Conservation (phyloP, 2,797 vertebrate species). For the Limosa lapponica region DNA sequence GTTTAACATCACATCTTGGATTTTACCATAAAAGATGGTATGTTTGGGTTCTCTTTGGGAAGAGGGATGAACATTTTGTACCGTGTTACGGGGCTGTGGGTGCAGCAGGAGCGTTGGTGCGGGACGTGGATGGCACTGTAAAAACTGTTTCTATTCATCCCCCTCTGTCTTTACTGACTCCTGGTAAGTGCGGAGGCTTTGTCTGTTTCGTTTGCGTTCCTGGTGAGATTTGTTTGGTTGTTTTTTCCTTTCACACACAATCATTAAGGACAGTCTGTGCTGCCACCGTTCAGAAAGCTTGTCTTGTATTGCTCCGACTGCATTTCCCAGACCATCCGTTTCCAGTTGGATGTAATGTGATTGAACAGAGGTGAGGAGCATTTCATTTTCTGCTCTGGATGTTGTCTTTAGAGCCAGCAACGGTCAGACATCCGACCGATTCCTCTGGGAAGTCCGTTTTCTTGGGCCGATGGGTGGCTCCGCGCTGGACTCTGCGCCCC, state of each 20-base stretch:
- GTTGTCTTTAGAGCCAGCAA: background rate
- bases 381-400: background rate
- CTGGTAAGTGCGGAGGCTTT: background rate
- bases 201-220: background rate
- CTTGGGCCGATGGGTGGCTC: background rate
- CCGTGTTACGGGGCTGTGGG: rapidly evolving
- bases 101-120: background rate
- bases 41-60: background rate
- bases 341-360: background rate
- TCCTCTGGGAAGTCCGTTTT: background rate
- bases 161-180: background rate
- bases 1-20: background rate
- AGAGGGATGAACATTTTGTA: background rate
- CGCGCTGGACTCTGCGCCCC: rapidly evolving
- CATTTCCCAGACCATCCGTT: background rate
- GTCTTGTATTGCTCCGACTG: background rate
- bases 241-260: background rate
- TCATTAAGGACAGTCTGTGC: background rate
- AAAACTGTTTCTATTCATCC: background rate
- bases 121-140: rapidly evolving
- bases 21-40: background rate
- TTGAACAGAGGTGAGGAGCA: background rate
- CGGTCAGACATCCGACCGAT: rapidly evolving
- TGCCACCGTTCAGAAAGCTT: background rate
- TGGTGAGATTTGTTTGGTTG: background rate